phyloP scores from a whole-genome alignment of 1,140 invertebrate species.

The Hesperophylax magnus region DNA sequence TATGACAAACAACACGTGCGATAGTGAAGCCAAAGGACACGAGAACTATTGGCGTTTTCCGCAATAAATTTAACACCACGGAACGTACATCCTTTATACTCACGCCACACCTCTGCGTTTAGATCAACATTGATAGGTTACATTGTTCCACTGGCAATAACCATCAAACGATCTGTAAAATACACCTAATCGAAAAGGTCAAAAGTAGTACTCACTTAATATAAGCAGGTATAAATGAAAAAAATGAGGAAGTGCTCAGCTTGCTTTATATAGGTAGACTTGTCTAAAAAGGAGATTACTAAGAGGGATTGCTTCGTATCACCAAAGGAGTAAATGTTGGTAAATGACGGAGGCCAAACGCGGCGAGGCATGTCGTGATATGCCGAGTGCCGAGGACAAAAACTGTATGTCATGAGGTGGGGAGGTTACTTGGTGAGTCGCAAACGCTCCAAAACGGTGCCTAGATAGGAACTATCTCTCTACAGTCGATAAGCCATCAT shows the following conservation, averaged over 20 bases:
- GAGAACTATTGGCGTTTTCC: constrained; percentile 26
- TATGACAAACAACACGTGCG: constrained; percentile 16
- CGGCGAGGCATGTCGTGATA: constrained; percentile 35
- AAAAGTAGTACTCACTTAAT: background rate
- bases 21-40: constrained; percentile 23
- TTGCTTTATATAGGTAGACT: no score
- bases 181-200: constrained; percentile 4
- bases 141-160: background rate
- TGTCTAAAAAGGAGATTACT: constrained; percentile 17
- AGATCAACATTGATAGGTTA: constrained; percentile 1
- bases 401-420: constrained; percentile 26
- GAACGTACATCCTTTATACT: constrained; percentile 11
- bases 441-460: background rate
- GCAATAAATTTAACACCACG: constrained; percentile 11
- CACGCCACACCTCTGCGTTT: constrained; percentile 4
- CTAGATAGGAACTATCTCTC: background rate
- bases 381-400: constrained; percentile 39
- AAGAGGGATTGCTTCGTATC: constrained; percentile 4
- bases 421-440: constrained; percentile 13
- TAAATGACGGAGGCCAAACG: constrained; percentile 23
- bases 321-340: constrained; percentile 15
- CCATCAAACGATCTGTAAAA: background rate
- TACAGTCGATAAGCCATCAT: background rate
- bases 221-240: background rate
- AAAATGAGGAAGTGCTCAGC: constrained; percentile 5